Percentiles rank a stretch among this genome's conserved stretches.
These are phyloP conservation scores for Lasius platythorax DNA, from an alignment of 2,888 invertebrate genomes.

Conservation along the genomic window DNA sequence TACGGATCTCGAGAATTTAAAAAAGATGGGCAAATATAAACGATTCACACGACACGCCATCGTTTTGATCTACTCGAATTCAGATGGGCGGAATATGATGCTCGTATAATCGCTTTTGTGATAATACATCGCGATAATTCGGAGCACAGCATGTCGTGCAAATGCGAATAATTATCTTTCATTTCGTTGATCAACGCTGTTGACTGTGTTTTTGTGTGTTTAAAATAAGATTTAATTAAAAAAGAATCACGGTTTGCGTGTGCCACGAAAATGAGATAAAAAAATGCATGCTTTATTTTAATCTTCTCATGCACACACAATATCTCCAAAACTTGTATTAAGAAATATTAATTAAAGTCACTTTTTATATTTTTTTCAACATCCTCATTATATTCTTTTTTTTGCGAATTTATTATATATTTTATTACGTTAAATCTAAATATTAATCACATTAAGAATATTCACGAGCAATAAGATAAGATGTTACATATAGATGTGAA, in stretches of 20 bases:
- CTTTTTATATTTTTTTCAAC: background rate
- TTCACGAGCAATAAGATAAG: background rate
- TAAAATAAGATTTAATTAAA: constrained; percentile 4
- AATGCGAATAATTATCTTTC: constrained; percentile 19
- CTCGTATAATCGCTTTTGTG: constrained; percentile 35
- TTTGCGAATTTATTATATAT: background rate
- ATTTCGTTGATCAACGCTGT: background rate
- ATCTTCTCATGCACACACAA: background rate
- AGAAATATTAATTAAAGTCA: background rate
- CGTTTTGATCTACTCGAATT: constrained; percentile 59
- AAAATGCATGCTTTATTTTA: background rate
- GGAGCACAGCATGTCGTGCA: background rate
- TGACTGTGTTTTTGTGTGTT: background rate
- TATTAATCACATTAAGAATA: background rate
- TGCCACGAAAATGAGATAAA: constrained; percentile 7
- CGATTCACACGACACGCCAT: constrained; percentile 48
- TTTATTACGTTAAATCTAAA: background rate
- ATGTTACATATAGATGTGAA: background rate
- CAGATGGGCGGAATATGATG: constrained; percentile 55
- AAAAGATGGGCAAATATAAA: constrained; percentile 45
- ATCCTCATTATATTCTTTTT: background rate
- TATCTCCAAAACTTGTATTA: background rate
- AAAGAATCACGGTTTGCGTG: background rate
- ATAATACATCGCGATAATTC: constrained; percentile 47
- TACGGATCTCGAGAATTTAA: constrained; percentile 40